These are phyloP conservation scores for Cromileptes altivelis DNA, from an alignment of 2,113 vertebrate genomes.

Conservation along the genomic window DNA sequence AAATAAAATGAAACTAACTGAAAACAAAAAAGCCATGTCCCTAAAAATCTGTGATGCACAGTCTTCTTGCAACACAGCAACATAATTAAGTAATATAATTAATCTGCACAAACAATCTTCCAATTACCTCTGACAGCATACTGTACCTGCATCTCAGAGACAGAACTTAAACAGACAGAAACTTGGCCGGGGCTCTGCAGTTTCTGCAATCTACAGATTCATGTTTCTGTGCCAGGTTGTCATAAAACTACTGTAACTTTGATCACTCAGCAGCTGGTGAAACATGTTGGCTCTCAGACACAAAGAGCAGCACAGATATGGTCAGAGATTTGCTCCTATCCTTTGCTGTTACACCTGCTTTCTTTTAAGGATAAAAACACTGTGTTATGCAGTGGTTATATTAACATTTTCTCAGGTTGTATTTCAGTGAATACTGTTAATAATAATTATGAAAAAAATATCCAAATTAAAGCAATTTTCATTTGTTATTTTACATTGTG, in stretches of 20 bases:
- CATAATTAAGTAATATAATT: neutral
- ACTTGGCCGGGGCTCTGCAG: neutral
- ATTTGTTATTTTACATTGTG: neutral
- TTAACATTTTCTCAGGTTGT: neutral
- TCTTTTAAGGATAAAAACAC: neutral
- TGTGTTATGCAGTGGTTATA: neutral
- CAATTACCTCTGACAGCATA: neutral
- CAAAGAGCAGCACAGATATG: slow-evolving; percentile 29
- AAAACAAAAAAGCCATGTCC: neutral
- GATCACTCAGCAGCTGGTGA: slow-evolving; percentile 36
- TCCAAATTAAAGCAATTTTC: neutral
- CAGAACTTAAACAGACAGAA: neutral
- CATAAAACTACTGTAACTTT: slow-evolving; percentile 50
- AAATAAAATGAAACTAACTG: neutral
- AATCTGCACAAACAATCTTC: neutral
- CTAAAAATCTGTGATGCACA: no score
- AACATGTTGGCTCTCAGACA: slow-evolving; percentile 34
- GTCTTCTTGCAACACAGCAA: neutral
- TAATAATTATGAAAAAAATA: neutral
- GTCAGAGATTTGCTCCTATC: slow-evolving; percentile 8
- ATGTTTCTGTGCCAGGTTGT: slow-evolving; percentile 14
- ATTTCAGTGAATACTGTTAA: neutral
- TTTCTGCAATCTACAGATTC: slow-evolving; percentile 25
- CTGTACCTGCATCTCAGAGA: neutral
- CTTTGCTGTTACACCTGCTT: slow-evolving; percentile 24